phyloP scores from a whole-genome alignment of 2,797 vertebrate species.

The Scarus forsteni region DNA sequence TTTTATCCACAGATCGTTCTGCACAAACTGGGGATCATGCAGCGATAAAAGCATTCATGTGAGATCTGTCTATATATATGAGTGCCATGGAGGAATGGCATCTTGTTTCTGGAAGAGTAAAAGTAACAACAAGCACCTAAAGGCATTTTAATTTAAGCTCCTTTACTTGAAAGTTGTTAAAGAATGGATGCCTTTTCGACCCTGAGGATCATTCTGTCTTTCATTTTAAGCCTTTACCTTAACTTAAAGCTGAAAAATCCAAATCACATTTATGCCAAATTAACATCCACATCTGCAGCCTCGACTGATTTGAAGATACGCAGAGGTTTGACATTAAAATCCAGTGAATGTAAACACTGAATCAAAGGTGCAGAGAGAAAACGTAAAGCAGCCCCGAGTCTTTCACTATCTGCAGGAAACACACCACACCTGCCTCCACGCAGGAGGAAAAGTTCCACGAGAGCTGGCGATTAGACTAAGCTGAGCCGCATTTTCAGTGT shows the following conservation, averaged over 20 bases:
- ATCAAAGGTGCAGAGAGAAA: conserved; percentile 8
- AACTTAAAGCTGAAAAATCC: too few relatives aligned
- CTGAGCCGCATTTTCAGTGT: conserved; percentile 18
- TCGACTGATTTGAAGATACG: not conserved
- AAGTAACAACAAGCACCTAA: too few relatives aligned
- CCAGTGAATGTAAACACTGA: not conserved
- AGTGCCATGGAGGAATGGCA: too few relatives aligned
- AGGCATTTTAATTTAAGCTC: too few relatives aligned
- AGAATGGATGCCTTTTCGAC: not conserved
- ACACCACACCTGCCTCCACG: conserved; percentile 16
- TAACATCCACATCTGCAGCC: too few relatives aligned
- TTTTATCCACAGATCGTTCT: too few relatives aligned
- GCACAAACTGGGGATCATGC: too few relatives aligned
- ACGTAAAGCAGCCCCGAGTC: conserved; percentile 5
- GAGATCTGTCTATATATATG: too few relatives aligned
- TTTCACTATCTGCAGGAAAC: conserved; percentile 25
- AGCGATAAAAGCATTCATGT: too few relatives aligned
- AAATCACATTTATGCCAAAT: too few relatives aligned
- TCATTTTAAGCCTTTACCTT: not conserved
- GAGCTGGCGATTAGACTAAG: conserved; percentile 32
- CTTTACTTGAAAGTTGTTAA: not conserved
- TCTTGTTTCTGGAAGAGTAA: too few relatives aligned
- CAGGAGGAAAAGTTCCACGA: not conserved
- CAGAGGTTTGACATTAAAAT: conserved; percentile 15
- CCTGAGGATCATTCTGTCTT: too few relatives aligned